Conservation (phyloP, 2,797 vertebrate genomes). For the Lutjanus campechanus region DNA sequence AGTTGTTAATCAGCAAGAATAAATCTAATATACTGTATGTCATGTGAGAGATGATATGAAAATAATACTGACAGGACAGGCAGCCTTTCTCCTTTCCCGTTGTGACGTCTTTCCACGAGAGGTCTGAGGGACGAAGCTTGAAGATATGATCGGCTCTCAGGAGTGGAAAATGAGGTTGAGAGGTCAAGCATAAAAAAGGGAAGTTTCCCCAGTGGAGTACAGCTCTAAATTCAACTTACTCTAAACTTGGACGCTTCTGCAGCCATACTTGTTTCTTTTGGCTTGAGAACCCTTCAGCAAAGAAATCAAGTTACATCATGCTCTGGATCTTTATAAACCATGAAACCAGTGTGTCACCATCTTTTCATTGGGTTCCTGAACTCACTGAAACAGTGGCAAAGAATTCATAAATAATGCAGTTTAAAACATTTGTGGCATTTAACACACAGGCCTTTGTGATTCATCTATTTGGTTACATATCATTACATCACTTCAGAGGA, state of each 20-base stretch:
- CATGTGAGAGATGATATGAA: slow-evolving; percentile 21
- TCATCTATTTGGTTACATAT: slow-evolving; percentile 10
- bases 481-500: background rate
- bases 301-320: slow-evolving; percentile 64
- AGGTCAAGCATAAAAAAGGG: slow-evolving; percentile 81
- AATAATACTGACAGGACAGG: slow-evolving; percentile 14
- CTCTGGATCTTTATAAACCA: slow-evolving; percentile 37
- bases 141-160: slow-evolving; percentile 78
- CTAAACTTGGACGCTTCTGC: slow-evolving; percentile 81
- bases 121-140: slow-evolving; percentile 66
- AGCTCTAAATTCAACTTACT: slow-evolving; percentile 79
- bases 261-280: slow-evolving; percentile 84
- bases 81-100: slow-evolving; percentile 22
- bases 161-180: slow-evolving; percentile 85
- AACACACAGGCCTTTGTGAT: background rate
- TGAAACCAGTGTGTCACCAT: slow-evolving; percentile 14
- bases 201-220: slow-evolving; percentile 78
- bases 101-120: slow-evolving; percentile 50
- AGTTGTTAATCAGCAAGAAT: slow-evolving; percentile 15
- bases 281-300: slow-evolving; percentile 60
- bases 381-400: background rate
- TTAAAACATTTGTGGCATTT: background rate
- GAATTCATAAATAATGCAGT: slow-evolving; percentile 7
- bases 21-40: slow-evolving; percentile 19
- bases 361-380: slow-evolving; percentile 18